These are phyloP conservation scores for Oceanites oceanicus DNA, from an alignment of 2,113 vertebrate genomes.

Conservation along the genomic window DNA sequence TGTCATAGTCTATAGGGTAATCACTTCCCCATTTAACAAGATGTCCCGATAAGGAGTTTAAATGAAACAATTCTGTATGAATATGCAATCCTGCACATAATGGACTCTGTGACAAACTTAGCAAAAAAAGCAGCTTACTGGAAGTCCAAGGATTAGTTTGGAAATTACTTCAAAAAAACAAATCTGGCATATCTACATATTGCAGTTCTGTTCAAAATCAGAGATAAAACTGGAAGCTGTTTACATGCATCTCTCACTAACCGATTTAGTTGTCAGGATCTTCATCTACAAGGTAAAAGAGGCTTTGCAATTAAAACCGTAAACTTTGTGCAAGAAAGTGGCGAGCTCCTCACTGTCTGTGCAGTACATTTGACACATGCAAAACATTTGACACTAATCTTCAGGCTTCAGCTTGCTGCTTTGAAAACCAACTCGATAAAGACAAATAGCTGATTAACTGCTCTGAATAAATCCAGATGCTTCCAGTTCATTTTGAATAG, in stretches of 20 bases:
- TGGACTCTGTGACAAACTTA: neutral
- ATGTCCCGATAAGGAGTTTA: neutral
- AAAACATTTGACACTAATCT: neutral
- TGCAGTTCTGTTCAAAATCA: neutral
- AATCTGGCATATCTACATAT: neutral
- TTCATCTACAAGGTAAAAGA: neutral
- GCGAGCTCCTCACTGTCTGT: neutral
- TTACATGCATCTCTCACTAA: neutral
- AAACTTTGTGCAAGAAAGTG: neutral
- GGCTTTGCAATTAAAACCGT: neutral
- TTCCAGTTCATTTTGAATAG: slow-evolving; percentile 12
- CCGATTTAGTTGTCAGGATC: neutral
- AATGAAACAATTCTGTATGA: neutral
- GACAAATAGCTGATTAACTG: neutral
- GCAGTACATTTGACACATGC: neutral
- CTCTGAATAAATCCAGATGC: neutral
- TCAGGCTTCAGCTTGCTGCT: neutral
- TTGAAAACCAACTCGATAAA: neutral
- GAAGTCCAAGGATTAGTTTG: neutral
- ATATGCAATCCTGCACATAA: neutral
- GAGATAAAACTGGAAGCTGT: neutral
- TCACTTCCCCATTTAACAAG: slow-evolving; percentile 69
- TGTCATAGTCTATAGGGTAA: slow-evolving; percentile 83
- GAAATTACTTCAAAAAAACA: neutral
- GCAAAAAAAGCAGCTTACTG: neutral